phyloP scores from a whole-genome alignment of 2,113 vertebrate species.

The Acanthochromis polyacanthus region DNA sequence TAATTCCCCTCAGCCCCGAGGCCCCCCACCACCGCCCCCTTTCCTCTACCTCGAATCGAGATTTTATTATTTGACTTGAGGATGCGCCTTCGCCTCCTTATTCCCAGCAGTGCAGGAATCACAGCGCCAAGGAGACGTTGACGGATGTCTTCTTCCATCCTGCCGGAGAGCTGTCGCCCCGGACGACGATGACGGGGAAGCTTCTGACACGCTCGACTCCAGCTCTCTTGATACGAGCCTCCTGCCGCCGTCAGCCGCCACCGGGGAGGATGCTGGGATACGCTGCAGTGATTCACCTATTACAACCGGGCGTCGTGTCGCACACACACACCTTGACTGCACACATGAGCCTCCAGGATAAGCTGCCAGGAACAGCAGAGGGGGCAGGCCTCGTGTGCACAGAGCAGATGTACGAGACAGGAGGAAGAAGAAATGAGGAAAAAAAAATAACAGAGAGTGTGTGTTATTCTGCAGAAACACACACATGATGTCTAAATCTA shows the following conservation, averaged over 20 bases:
- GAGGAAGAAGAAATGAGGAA: conserved; percentile 43
- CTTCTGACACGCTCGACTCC: conserved; percentile 83
- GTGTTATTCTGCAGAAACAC: conserved; percentile 61
- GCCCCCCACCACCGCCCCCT: conserved; percentile 14
- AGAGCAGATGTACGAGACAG: conserved; percentile 69
- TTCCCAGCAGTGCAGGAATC: conserved; percentile 79
- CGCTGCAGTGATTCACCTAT: conserved; percentile 78
- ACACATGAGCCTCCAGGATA: conserved; percentile 53
- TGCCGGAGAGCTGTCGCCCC: conserved; percentile 80
- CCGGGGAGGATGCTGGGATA: conserved; percentile 81
- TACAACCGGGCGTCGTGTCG: conserved; percentile 45
- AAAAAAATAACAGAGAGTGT: conserved; percentile 28
- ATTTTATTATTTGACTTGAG: conserved; percentile 80
- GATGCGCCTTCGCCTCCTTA: conserved; percentile 72
- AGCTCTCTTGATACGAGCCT: conserved; percentile 82
- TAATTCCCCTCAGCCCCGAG: conserved; percentile 32
- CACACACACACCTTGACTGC: conserved; percentile 40
- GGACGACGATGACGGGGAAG: conserved; percentile 59
- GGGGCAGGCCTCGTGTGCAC: conserved; percentile 55
- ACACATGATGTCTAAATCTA: conserved; percentile 76
- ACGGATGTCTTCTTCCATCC: conserved; percentile 84
- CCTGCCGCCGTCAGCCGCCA: conserved; percentile 76
- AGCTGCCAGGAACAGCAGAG: conserved; percentile 64
- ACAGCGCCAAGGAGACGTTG: conserved; percentile 81
- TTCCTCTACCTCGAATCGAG: conserved; percentile 34